Evolutionary conservation across 1,140 invertebrate species (phyloP), one percentile per base, ranked within the genome.

Genomic region (Trigoniulus corallinus): DNA sequence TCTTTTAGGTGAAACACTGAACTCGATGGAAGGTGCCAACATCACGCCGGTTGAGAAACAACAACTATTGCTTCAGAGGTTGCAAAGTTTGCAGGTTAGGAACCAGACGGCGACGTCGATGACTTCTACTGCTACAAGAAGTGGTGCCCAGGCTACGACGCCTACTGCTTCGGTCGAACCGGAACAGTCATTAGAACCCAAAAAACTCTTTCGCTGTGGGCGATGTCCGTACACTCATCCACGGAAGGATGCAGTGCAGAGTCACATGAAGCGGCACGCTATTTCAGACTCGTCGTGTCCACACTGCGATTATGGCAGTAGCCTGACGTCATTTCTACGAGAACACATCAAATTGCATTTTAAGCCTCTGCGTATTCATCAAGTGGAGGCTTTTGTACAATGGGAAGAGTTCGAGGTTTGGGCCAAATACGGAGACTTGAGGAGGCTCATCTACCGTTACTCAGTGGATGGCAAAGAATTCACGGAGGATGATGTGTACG

Each of bases 281-380:
- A 72, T 71, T 22, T 72, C 72, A 42, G 72, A 70, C 4, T 72
- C 72, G 48, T 73, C 73, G 50, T 89, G 86, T 66, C 77, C 78
- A n/a, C 79, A 82, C 61, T 89, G 86, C 66, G 81, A 87, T 67
- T 84, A 84, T 63, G 79, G 79, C 21, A 82, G 81, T 1, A 75
- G 79, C 0, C 82, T 86, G 59, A 75, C 74, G 12, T 79, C 85
- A 60, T 80, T 84, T 51, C 62, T 85, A 4, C 68, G 76, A n/a
- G 84, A 88, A 51, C 84, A 88, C 64, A 72, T 80, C 23, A 84
- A 82, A 64, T 67, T 84, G 23, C 85, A 88, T 64, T 87, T 88
- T 61, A 71, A 70, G 55, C 67, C 67, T 53, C 68, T 69, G 59
- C 64, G 71, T 47, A 7, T 20, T 4, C 64, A 75, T 15, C 73